A percentile compares a stretch with the other conserved stretches of the same genome.
Evolutionary conservation across 1,140 invertebrate species (phyloP).

Genomic region (Cydia splendana): DNA sequence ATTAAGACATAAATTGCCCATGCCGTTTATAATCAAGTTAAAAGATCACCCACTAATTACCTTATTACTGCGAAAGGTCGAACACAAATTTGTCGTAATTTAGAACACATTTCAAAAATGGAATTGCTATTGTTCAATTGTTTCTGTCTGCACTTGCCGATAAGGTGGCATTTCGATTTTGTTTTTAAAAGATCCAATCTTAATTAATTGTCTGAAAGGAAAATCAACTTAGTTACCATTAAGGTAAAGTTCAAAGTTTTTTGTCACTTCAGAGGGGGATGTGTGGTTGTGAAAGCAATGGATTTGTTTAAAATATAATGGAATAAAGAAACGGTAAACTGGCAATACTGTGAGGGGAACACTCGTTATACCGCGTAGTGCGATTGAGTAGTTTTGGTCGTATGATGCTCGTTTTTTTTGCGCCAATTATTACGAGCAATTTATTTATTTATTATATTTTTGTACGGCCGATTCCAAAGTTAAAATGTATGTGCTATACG

Average conservation of each 20-base stretch:
- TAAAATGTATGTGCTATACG: too few species aligned
- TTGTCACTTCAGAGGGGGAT: not conserved
- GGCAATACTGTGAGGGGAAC: constrained; percentile 61
- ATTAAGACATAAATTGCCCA: not conserved
- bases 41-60: not conserved
- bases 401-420: not conserved
- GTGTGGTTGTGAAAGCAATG: not conserved
- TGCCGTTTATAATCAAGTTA: not conserved
- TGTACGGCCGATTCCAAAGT: too few species aligned
- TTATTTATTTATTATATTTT: too few species aligned
- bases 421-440: too few species aligned
- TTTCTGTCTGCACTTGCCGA: constrained; percentile 25
- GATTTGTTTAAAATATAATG: constrained; percentile 71
- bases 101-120: not conserved
- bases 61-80: constrained; percentile 14
- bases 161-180: constrained; percentile 18
- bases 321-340: constrained; percentile 78
- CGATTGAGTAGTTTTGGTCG: constrained; percentile 47
- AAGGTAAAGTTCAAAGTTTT: not conserved
- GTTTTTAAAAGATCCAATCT: not conserved
- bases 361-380: constrained; percentile 53
- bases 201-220: not conserved
- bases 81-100: constrained; percentile 19
- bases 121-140: constrained; percentile 17
- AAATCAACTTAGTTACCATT: not conserved